A percentile compares a stretch with the other conserved stretches of the same genome.
phyloP scores from a whole-genome alignment of 2,888 invertebrate species.

The Drosophila mimetica region DNA sequence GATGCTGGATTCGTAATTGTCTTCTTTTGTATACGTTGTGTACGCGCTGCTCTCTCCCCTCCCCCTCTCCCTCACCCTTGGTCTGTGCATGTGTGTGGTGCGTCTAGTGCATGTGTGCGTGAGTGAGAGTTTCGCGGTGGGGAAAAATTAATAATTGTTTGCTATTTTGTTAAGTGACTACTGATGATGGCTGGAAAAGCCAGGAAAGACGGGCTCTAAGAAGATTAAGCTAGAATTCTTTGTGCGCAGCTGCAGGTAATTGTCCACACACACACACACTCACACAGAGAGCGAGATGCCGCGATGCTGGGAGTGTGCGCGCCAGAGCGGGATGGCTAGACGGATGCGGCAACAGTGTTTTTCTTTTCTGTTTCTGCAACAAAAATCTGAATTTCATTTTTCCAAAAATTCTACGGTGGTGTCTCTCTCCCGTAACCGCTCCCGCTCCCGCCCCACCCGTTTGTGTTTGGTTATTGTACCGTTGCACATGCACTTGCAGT shows the following conservation, averaged over 20 bases:
- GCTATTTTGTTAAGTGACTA: constrained; percentile 28
- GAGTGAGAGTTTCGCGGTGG: constrained; percentile 39
- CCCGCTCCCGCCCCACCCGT: constrained; percentile 24
- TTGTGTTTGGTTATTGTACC: constrained; percentile 24
- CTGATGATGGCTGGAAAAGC: constrained; percentile 6
- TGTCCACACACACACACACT: constrained; percentile 12
- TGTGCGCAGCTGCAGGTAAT: constrained; percentile 75
- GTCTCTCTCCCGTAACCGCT: background rate
- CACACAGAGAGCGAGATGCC: constrained; percentile 17
- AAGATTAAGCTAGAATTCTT: constrained; percentile 51
- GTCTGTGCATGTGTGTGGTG: constrained; percentile 23
- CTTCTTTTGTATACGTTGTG: constrained; percentile 73
- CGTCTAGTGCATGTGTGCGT: constrained; percentile 20
- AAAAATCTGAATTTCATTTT: constrained; percentile 15
- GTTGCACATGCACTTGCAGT: constrained; percentile 38
- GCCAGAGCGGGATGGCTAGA: constrained; percentile 32
- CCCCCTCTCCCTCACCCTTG: constrained; percentile 39
- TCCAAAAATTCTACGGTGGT: constrained; percentile 34
- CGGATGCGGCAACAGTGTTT: constrained; percentile 47
- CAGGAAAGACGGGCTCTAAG: constrained; percentile 36
- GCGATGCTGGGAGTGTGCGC: constrained; percentile 2
- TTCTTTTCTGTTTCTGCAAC: constrained; percentile 31
- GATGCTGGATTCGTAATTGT: constrained; percentile 78
- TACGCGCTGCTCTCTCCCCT: constrained; percentile 35
- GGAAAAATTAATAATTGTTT: constrained; percentile 72